Evolutionary conservation across 2,888 invertebrate genomes (phyloP), one percentile per base, ranked within the genome.

Genomic region (Euplagia quadripunctaria): DNA sequence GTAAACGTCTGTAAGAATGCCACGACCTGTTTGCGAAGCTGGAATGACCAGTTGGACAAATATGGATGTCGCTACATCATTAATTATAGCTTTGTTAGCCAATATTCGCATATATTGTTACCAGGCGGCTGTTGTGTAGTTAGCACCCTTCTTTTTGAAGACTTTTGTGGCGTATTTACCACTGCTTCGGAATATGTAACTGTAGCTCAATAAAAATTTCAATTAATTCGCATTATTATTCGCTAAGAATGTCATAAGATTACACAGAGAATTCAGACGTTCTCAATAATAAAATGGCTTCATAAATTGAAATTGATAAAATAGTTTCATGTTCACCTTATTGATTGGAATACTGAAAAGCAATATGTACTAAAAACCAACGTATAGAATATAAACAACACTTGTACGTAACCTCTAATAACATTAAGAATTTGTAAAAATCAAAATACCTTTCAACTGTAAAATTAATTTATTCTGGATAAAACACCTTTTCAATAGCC

Each of bases 11-110:
- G 85, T 86, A 88, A 89, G 88, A 90, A 89, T 84, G 70, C 63
- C n/a, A 31, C 61, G 93, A 94, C 94, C 94, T 94, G 93, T 93
- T 93, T 93, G 89, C 91, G 82, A 84, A 88, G 85, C 86, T 82
- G 77, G 84, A 87, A 85, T 89, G 89, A 87, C 90, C 92, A 92
- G 92, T 91, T 93, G 93, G 84, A 89, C 94, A 94, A 94, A 94
- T 87, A 94, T 80, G 79, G 82, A 87, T 90, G 92, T 90, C 91
- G 86, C 78, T 87, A 91, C 87, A 93, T 94, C 94, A 94, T 94
- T 93, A 94, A 94, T 94, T 92, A 92, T 85, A 80, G 78, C 88
- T 86, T 90, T 90, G 89, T 87, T 87, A 86, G 80, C 80, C 81
- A 82, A 86, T 86, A 88, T 87, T 88, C 88, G 86, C 86, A 88